phyloP scores from a whole-genome alignment of 2,113 vertebrate species.

The Bos javanicus region DNA sequence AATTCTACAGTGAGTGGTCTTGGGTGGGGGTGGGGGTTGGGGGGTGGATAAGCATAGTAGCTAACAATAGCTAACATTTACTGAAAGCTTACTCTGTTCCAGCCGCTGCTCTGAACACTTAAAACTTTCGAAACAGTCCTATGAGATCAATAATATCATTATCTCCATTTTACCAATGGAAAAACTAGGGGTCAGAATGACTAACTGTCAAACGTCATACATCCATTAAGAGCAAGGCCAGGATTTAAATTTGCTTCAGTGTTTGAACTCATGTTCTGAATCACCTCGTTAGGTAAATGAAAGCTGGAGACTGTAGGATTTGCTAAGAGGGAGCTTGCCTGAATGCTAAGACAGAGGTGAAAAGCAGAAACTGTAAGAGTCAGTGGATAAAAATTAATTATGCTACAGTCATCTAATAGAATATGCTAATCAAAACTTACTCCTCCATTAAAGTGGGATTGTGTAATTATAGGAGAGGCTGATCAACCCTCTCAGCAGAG shows the following conservation, averaged over 20 bases:
- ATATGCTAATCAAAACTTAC: neutral
- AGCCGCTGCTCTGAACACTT: neutral
- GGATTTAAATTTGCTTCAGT: neutral
- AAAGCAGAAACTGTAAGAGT: neutral
- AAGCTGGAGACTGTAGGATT: neutral
- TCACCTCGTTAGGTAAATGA: neutral
- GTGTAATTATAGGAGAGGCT: neutral
- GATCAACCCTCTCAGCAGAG: neutral
- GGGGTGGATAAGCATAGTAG: too few species aligned
- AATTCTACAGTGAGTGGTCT: neutral
- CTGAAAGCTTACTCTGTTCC: neutral
- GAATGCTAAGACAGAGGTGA: neutral
- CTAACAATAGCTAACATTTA: neutral
- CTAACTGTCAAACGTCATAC: neutral
- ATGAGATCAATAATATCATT: neutral
- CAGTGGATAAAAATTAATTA: neutral
- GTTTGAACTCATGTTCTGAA: neutral
- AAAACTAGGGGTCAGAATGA: neutral
- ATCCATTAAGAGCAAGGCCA: neutral
- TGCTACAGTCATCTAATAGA: neutral
- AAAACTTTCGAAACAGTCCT: neutral
- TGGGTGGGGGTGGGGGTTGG: neutral
- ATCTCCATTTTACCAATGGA: neutral
- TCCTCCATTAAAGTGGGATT: neutral
- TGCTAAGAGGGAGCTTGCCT: neutral